phyloP scores from a whole-genome alignment of 1,140 invertebrate genomes.

The Drosophila jambulina region DNA sequence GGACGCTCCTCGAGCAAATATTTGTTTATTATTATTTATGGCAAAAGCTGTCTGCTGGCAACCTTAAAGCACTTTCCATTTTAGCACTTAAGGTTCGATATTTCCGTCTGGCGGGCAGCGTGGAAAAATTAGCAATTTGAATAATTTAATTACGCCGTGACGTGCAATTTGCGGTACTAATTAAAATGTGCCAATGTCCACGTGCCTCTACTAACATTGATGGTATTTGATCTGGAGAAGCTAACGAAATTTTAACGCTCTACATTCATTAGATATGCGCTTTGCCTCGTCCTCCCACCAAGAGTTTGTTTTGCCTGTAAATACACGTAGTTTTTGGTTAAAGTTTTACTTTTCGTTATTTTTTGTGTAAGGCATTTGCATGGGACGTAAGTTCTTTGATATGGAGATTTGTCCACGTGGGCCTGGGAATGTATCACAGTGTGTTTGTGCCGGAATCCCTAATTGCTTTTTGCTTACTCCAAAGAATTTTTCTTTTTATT shows the following conservation, averaged over 20 bases:
- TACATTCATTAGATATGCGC: slow-evolving; percentile 64
- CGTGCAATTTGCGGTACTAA: slow-evolving; percentile 78
- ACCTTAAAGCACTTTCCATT: slow-evolving; percentile 63
- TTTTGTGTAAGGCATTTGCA: slow-evolving; percentile 35
- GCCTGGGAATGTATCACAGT: slow-evolving; percentile 23
- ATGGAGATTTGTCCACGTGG: slow-evolving; percentile 37
- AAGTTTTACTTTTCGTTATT: slow-evolving; percentile 11
- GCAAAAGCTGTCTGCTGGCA: slow-evolving; percentile 8
- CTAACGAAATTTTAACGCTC: slow-evolving; percentile 50
- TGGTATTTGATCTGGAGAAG: slow-evolving; percentile 25
- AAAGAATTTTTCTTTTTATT: not conserved
- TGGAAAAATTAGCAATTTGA: slow-evolving; percentile 76
- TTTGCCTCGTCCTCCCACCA: slow-evolving; percentile 16
- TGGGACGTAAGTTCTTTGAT: slow-evolving; percentile 54
- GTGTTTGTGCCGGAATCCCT: slow-evolving; percentile 6
- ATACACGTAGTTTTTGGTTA: slow-evolving; percentile 44
- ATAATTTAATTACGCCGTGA: slow-evolving; percentile 78
- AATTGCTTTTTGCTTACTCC: slow-evolving; percentile 18
- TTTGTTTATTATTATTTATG: slow-evolving; percentile 71
- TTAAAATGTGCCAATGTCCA: slow-evolving; percentile 78
- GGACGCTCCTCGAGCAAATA: not conserved
- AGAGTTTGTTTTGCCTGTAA: slow-evolving; percentile 28
- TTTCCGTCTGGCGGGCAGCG: not conserved
- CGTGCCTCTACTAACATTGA: slow-evolving; percentile 39
- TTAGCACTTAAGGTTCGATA: slow-evolving; percentile 41